Evolutionary conservation across 2,888 invertebrate genomes (phyloP), one percentile per base, ranked within the genome.

Genomic region (Mallateleia sp.): DNA sequence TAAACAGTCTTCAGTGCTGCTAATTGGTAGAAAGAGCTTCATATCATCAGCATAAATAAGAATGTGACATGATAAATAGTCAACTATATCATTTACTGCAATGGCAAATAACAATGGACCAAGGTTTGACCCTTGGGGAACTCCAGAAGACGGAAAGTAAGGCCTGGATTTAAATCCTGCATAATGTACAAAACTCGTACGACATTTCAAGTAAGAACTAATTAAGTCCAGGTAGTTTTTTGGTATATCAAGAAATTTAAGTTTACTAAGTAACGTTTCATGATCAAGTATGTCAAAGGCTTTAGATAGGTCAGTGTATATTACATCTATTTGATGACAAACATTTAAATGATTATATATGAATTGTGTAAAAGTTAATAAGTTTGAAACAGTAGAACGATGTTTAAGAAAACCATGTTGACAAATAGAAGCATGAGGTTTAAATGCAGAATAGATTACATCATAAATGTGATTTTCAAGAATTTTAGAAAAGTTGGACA

Each of bases 401-500:
- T 42, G 42, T 11, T 69, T 56, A 6, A 69, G 3, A 32, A 69
- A 69, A 3, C 69, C 69, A 54, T 69, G 54, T 20, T 69, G 69
- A 24, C 2, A 9, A 1, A 8, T 2, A 11, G 69, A 69, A 6
- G 42, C 18, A 9, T 9, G 7, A 0, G 69, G 18, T 25, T 69
- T 56, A 15, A 56, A 69, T 9, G 54, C 34, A 14, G 15, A 22
- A 42, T 25, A 56, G 0, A 42, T 24, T 3, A 56, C 14, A 14
- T 38, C 42, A 69, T 69, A 56, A 9, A 69, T 18, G 20, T 56
- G 56, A 0, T 67, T 52, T 24, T 67, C 69, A 11, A 69, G 18
- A 9, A 69, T 24, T 25, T 69, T 69, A 9, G 69, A 69, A 14
- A 69, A 69, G n/a, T 54, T 69, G 6, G 69, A 9, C 11, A 69